phyloP scores from a whole-genome alignment of 64 coral and sea anemone genomes.

The Porites australiensis region DNA sequence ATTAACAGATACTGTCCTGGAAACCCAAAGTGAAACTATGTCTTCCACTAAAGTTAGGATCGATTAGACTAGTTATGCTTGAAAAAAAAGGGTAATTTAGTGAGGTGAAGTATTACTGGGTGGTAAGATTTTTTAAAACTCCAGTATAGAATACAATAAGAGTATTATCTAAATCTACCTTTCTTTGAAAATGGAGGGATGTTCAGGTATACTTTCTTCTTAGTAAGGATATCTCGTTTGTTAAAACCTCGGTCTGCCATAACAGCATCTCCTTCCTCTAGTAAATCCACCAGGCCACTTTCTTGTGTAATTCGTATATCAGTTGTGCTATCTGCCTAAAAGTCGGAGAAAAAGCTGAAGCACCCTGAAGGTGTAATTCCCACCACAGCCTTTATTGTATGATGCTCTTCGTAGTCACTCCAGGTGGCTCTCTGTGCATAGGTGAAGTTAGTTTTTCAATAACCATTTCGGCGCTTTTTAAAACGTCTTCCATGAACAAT shows the following conservation, averaged over 20 bases:
- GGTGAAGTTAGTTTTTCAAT: constrained; percentile 9
- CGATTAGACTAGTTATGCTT: constrained; percentile 4
- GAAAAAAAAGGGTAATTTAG: neutral
- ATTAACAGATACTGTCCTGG: constrained; percentile 14
- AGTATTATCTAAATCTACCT: constrained; percentile 18
- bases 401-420: constrained; percentile 25
- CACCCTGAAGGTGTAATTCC: constrained; percentile 6
- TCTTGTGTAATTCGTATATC: constrained; percentile 21
- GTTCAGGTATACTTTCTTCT: constrained; percentile 66
- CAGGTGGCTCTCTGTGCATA: constrained; percentile 43
- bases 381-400: constrained; percentile 17
- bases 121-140: neutral
- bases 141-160: constrained; percentile 7
- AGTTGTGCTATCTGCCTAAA: neutral
- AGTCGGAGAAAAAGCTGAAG: constrained; percentile 4
- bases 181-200: constrained; percentile 40
- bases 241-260: constrained; percentile 58
- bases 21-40: neutral
- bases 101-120: constrained; percentile 8
- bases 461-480: constrained; percentile 37
- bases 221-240: constrained; percentile 62
- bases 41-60: neutral
- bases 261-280: neutral
- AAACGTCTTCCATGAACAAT: constrained; percentile 57
- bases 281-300: constrained; percentile 16